phyloP scores from a whole-genome alignment of 2,888 invertebrate genomes.

The Lochmaea capreae region DNA sequence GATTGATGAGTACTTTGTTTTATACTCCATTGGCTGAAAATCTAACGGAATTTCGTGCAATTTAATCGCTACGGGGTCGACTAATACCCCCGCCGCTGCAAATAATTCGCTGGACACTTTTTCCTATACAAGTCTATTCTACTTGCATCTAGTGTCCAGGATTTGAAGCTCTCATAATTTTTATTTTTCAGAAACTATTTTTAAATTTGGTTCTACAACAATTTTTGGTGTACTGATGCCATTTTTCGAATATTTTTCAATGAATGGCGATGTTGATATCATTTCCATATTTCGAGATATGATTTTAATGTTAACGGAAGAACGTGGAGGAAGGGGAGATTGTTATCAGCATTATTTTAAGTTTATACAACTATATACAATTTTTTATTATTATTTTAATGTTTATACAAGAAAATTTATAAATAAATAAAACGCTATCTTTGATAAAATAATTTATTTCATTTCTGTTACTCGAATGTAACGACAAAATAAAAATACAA shows the following conservation, averaged over 20 bases:
- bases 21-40: too few relatives aligned
- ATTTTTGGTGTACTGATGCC: background rate
- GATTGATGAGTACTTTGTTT: too few relatives aligned
- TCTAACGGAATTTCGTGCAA: too few relatives aligned
- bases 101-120: too few relatives aligned
- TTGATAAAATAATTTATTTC: constrained; percentile 10
- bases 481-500: constrained; percentile 9
- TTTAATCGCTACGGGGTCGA: too few relatives aligned
- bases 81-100: too few relatives aligned
- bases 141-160: too few relatives aligned
- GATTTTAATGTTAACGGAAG: background rate
- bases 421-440: background rate
- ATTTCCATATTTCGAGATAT: background rate
- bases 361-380: too few relatives aligned
- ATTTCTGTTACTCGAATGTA: background rate
- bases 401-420: background rate
- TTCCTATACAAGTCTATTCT: too few relatives aligned
- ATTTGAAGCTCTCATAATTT: background rate
- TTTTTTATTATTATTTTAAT: too few relatives aligned
- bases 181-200: background rate
- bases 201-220: background rate
- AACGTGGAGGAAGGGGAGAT: too few relatives aligned
- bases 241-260: background rate
- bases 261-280: background rate
- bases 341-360: too few relatives aligned